Base-by-base conservation (phyloP, 2,888 invertebrate genomes). In the Caenorhabditis sinica region DNA sequence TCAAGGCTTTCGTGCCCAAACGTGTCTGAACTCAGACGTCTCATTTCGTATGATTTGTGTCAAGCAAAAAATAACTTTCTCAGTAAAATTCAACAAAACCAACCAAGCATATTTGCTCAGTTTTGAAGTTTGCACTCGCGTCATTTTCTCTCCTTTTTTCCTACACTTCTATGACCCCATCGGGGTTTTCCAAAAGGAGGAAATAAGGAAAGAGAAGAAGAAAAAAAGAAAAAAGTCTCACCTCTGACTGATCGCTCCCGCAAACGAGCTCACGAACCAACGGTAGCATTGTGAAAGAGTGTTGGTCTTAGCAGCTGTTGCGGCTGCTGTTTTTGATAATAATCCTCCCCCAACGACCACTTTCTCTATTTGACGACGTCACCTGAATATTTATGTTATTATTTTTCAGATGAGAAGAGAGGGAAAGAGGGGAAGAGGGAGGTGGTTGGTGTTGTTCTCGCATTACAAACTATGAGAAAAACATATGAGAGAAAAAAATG, bases 201-300 rank as follows among this genome's bases (percentile, higher is more conserved):
- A 36, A 40, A 11, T 11, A 40, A 40, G 2, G 13, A 40, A 13
- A 40, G 40, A 40, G 13, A 2, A 40, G 11, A 11, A 13, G 5
- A 2, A 51, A 25, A 23, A 60, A 40, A 40, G 28, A 17, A 36
- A 43, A 69, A 40, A 13, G 20, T 65, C 81, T 74, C n/a, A 87
- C 87, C 69, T 77, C 69, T 17, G 33, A 45, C 1, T 23, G 69
- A 28, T 76, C 77, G n/a, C 49, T 58, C n/a, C 68, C 80, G 53
- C 87, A 87, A 36, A 87, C 69, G n/a, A 84, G 68, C 30, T 86
- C 83, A 17, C 87, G 71, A 43, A 87, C 77, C 45, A 69, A 56
- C 56, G 82, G 82, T 58, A 87, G 80, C 63, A 85, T 60, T 28
- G 49, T 28, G 11, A 15, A 15, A 13, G 4, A 11, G 8, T 33